Conservation (phyloP, 2,113 vertebrate species). For the Phylloscopus trochiloides region DNA sequence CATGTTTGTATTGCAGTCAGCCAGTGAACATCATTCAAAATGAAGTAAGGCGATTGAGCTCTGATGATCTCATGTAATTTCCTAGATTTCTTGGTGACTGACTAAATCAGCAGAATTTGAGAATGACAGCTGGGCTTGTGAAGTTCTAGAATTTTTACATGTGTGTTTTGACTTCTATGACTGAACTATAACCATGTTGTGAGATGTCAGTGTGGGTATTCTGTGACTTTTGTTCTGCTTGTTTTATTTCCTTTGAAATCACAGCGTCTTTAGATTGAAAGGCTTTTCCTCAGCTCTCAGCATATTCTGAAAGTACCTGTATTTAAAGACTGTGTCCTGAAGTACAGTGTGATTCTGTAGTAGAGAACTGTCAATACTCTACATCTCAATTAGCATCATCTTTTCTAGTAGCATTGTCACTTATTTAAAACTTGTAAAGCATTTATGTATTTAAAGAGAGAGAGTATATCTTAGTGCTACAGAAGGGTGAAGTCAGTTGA, state of each 20-base stretch:
- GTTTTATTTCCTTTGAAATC: not conserved
- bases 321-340: not conserved
- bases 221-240: not conserved
- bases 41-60: not conserved
- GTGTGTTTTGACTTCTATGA: not conserved
- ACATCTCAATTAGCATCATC: not conserved
- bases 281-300: not conserved
- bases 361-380: not conserved
- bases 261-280: not conserved
- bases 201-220: not conserved
- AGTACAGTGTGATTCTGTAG: not conserved
- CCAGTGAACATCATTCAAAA: not conserved
- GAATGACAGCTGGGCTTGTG: not conserved
- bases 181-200: not conserved
- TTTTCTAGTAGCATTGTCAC: not conserved
- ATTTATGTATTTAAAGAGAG: not conserved
- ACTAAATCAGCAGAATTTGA: not conserved
- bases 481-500: not conserved
- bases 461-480: not conserved
- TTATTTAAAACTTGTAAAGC: not conserved
- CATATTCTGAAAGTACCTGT: not conserved
- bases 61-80: not conserved
- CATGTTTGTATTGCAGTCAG: not conserved
- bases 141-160: not conserved
- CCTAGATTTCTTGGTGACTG: not conserved